Base-by-base conservation (phyloP, 2,888 invertebrate species). In the Oxystoma pomonae region DNA sequence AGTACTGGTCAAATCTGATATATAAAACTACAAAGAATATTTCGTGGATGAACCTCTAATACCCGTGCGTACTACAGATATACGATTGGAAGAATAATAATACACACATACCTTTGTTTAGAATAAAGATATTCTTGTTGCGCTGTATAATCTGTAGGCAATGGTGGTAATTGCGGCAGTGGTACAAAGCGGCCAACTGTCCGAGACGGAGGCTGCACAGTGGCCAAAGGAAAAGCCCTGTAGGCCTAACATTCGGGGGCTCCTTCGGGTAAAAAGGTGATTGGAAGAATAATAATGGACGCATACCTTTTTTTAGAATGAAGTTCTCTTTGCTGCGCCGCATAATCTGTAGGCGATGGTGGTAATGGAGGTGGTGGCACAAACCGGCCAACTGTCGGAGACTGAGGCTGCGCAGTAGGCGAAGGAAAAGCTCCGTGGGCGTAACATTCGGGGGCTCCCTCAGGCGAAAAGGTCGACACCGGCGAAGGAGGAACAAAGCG, bases 201-300 rank as follows among this genome's bases (percentile, higher is more conserved):
- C 76, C 82, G 61, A 19, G 67, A 65, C 21, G 65, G 64, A 16
- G 65, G 61, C 17, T 21, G 57, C 58, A 75, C 72, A 22, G 78
- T 77, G n/a, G 81, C 84, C 68, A 85, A 84, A 50, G 81, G 78
- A 69, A 79, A 78, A 16, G 78, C 75, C 64, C 78, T 83, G 80
- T 80, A 84, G 78, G 80, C 84, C 80, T 82, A 85, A 79, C 83
- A 86, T 80, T 84, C 86, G 78, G 83, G 85, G 82, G 86, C 81
- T 55, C 63, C 35, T 16, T 21, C 66, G 52, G 74, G 87, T 50
- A 71, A 55, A 65, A 73, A 74, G 69, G 86, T 86, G n/a, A n/a
- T n/a, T n/a, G n/a, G n/a, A n/a, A n/a, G n/a, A n/a, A n/a, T n/a
- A n/a, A n/a, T n/a, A n/a, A n/a, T n/a, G n/a, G n/a, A n/a, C n/a